Percentiles rank a stretch among this genome's conserved stretches.
Conservation (phyloP, 2,797 vertebrate genomes). For the Petrocephalus sullivani region DNA sequence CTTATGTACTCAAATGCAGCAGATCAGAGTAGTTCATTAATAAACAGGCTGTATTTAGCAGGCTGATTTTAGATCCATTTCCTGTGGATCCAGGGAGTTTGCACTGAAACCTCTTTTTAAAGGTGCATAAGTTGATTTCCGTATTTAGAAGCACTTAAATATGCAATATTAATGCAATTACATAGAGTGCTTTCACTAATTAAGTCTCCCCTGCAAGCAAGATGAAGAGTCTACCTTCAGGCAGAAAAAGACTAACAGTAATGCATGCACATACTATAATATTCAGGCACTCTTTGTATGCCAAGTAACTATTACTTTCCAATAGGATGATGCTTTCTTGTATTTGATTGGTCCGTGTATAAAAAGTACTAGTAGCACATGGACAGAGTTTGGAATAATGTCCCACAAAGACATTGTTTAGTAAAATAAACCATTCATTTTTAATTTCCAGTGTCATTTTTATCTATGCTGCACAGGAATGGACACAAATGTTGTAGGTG, state of each 20-base stretch:
- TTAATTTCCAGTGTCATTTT: not conserved
- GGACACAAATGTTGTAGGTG: not conserved
- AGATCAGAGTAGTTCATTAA: not conserved
- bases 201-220: not conserved
- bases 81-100: not conserved
- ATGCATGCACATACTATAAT: not conserved
- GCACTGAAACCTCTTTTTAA: not conserved
- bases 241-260: not conserved
- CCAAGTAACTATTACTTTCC: not conserved
- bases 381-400: not conserved
- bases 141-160: not conserved
- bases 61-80: not conserved
- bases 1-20: not conserved
- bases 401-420: not conserved
- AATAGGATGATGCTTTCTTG: not conserved
- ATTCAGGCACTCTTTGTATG: not conserved
- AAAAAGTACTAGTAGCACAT: not conserved
- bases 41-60: not conserved
- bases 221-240: not conserved
- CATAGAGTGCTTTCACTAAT: not conserved
- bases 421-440: not conserved
- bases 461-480: not conserved
- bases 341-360: not conserved
- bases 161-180: constrained; percentile 1
- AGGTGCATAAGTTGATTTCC: not conserved